phyloP scores from a whole-genome alignment of 2,888 invertebrate species.

The Caenorhabditis panamensis region DNA sequence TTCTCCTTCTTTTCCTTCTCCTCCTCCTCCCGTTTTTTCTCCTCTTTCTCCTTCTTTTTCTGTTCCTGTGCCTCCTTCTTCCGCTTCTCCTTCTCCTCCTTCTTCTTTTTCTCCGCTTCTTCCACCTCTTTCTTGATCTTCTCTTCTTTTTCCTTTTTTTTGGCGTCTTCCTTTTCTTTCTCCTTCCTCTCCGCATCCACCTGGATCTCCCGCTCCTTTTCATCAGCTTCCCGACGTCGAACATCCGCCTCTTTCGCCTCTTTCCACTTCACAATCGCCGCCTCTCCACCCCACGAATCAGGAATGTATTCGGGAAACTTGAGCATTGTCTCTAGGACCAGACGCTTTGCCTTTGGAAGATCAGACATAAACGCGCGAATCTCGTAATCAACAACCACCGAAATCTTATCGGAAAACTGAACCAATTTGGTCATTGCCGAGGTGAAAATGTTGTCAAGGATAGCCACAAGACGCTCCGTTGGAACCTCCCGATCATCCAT shows the following conservation, averaged over 20 bases:
- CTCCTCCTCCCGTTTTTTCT: slow-evolving; percentile 14
- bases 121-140: slow-evolving; percentile 23
- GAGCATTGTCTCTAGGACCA: slow-evolving; percentile 36
- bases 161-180: slow-evolving; percentile 33
- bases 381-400: slow-evolving; percentile 37
- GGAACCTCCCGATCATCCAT: slow-evolving; percentile 39
- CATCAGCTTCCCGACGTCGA: slow-evolving; percentile 22
- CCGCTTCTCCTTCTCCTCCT: slow-evolving; percentile 47
- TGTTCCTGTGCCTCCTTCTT: slow-evolving; percentile 32
- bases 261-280: slow-evolving; percentile 39
- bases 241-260: slow-evolving; percentile 40
- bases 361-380: slow-evolving; percentile 33
- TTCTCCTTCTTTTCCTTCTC: slow-evolving; percentile 12
- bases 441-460: slow-evolving; percentile 40
- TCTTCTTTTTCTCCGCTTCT: slow-evolving; percentile 29
- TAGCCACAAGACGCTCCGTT: slow-evolving; percentile 17
- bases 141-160: slow-evolving; percentile 19
- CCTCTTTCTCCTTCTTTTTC: slow-evolving; percentile 43
- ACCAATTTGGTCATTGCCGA: slow-evolving; percentile 39
- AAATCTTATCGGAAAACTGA: slow-evolving; percentile 45
- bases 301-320: slow-evolving; percentile 49
- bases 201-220: slow-evolving; percentile 22
- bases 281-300: slow-evolving; percentile 48
- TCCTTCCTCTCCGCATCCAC: background rate
- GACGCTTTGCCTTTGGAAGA: slow-evolving; percentile 35